Base-by-base conservation (phyloP, 2,888 invertebrate genomes). In the Aproaerema taeniolella region DNA sequence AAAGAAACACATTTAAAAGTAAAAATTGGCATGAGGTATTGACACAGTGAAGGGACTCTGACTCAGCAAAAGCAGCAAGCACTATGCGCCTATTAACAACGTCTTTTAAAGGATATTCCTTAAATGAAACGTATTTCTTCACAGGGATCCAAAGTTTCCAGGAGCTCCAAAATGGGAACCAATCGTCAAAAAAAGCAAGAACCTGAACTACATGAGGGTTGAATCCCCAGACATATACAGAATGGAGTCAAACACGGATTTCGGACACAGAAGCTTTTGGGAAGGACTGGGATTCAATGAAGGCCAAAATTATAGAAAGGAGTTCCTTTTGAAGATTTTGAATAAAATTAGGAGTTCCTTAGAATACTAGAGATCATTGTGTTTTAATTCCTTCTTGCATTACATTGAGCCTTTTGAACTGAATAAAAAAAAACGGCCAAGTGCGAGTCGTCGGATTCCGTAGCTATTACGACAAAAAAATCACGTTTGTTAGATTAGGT, bases 261-360 rank as follows among this genome's bases (percentile, higher is more conserved):
- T 91, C 42, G 90, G 89, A 0, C 79, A 90, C 11, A 75, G 74
- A 15, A 55, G 86, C 17, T 91, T 92, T 67, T 92, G 92, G 92
- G 82, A 88, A 48, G 80, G 76, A 7, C 76, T 91, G 1, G 85
- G 88, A 0, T 87, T 92, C 14, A 59, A 81, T 13, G 91, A 92
- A 61, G 90, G 91, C 14, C 91, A 92, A 62, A 90, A 91, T 59
- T 77, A 67, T 11, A 28, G 14, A 16, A 35, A 35, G 8, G 15
- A 7, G 14, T 35, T 28, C n/a, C n/a, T n/a, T n/a, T n/a, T n/a
- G n/a, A n/a, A n/a, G n/a, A n/a, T n/a, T n/a, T n/a, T n/a, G n/a
- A n/a, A n/a, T n/a, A n/a, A n/a, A n/a, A n/a, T n/a, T n/a, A n/a
- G n/a, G n/a, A n/a, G n/a, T n/a, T n/a, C n/a, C n/a, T n/a, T n/a